These are phyloP conservation scores for Pseudolaguvia tuberculata DNA, from an alignment of 2,113 vertebrate species.

Conservation along the genomic window DNA sequence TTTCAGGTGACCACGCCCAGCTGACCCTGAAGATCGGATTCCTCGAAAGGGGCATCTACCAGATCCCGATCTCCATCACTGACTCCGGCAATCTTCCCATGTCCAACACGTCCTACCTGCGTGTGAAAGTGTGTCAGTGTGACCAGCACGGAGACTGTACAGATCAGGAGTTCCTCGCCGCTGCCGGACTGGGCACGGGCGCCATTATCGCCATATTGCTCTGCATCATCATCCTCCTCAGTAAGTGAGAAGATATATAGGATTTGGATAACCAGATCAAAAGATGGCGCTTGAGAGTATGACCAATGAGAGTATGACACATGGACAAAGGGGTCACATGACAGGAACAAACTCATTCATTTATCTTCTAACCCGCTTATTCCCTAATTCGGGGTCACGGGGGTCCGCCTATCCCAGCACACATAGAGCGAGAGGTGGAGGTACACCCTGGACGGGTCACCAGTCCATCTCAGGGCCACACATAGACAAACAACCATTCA, in stretches of 20 bases:
- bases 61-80: slow-evolving; percentile 89
- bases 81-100: slow-evolving; percentile 94
- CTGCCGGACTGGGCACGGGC: slow-evolving; percentile 87
- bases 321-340: no score
- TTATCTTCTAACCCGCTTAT: no score
- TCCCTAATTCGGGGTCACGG: no score
- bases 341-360: no score
- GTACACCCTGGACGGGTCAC: no score
- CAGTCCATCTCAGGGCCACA: no score
- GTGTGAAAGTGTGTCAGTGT: slow-evolving; percentile 93
- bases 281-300: no score
- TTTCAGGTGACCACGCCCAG: slow-evolving; percentile 86
- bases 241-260: slow-evolving; percentile 70
- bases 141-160: slow-evolving; percentile 92
- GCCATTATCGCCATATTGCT: slow-evolving; percentile 96
- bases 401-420: no score
- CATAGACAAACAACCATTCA: no score
- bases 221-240: slow-evolving; percentile 94
- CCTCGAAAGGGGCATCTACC: slow-evolving; percentile 89
- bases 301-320: no score
- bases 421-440: no score
- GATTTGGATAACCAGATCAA: no score
- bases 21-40: slow-evolving; percentile 84
- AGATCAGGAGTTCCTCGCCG: slow-evolving; percentile 85
- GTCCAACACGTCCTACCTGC: slow-evolving; percentile 87